Evolutionary conservation across 2,888 invertebrate genomes (phyloP), one percentile per base, ranked within the genome.

Genomic region (Anoplius nigerrimus): DNA sequence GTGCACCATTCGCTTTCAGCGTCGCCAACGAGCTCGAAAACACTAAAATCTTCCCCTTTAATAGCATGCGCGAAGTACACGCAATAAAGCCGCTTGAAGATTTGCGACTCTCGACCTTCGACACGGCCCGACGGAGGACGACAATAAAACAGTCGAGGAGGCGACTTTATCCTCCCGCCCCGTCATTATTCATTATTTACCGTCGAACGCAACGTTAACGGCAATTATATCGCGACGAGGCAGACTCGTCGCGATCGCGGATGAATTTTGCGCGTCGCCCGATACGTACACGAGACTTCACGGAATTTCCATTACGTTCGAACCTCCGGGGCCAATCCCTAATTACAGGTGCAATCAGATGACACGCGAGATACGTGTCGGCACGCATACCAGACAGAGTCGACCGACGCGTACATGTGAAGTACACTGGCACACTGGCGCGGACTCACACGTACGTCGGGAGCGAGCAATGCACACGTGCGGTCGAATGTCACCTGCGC

Each of bases 311-410:
- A 76, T 69, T 66, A 60, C 63, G 8, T 51, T 20, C 48, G 51
- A 20, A 34, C 24, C 53, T 59, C 20, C 42, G 16, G n/a, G n/a
- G 15, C n/a, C 53, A 48, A 69, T 61, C 61, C 56, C 67, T 77
- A 77, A 77, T 77, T 77, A 73, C 66, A 57, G 57, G 63, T 21
- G 75, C 71, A 66, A 75, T 75, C 73, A 62, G 69, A 55, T 53
- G 16, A 22, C 48, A 45, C 22, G 55, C 18, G 34, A 55, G 34
- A 51, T 24, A 53, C 20, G 24, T 20, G 24, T 15, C 3, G 21
- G 15, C 53, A 21, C 53, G 21, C 53, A 22, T 24, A 22, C 15
- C 53, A 53, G 1, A 34, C 11, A n/a, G n/a, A n/a, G n/a, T n/a
- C 11, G 34, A 34, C 34, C 34, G 8, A 34, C 22, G 18, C 13